Conservation (phyloP, 2,113 vertebrate genomes). For the Lepisosteus oculatus region DNA sequence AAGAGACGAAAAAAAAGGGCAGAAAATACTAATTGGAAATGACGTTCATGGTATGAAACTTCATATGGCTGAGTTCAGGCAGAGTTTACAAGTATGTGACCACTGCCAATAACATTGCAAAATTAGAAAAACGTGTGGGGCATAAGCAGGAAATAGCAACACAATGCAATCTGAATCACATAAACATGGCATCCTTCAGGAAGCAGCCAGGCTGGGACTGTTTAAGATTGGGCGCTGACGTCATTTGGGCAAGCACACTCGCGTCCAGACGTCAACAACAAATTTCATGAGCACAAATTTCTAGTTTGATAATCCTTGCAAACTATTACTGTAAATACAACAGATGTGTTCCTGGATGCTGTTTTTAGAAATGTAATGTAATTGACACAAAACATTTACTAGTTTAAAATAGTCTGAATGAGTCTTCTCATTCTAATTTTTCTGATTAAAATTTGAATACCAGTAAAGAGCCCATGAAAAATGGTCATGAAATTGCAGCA, state of each 20-base stretch:
- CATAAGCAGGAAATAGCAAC: constrained; percentile 13
- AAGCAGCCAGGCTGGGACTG: neutral
- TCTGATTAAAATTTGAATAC: constrained; percentile 1
- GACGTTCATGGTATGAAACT: constrained; percentile 21
- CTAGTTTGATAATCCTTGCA: no score
- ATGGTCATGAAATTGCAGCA: no score
- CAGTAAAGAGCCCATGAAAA: no score
- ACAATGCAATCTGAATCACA: constrained; percentile 4
- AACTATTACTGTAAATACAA: no score
- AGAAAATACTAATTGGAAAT: constrained; percentile 23
- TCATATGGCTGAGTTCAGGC: constrained; percentile 21
- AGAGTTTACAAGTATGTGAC: constrained; percentile 18
- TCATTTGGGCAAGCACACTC: no score
- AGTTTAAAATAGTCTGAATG: no score
- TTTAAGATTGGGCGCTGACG: neutral
- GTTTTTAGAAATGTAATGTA: no score
- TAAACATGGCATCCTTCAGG: neutral
- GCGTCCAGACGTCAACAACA: neutral
- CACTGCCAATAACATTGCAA: constrained; percentile 14
- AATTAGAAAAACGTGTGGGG: constrained; percentile 21
- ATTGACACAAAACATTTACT: no score
- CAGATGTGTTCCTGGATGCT: no score
- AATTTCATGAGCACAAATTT: no score
- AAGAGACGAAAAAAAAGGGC: neutral
- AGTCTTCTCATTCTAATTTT: no score